phyloP scores from a whole-genome alignment of 2,797 vertebrate species.

The Notoglanidium macrostoma region DNA sequence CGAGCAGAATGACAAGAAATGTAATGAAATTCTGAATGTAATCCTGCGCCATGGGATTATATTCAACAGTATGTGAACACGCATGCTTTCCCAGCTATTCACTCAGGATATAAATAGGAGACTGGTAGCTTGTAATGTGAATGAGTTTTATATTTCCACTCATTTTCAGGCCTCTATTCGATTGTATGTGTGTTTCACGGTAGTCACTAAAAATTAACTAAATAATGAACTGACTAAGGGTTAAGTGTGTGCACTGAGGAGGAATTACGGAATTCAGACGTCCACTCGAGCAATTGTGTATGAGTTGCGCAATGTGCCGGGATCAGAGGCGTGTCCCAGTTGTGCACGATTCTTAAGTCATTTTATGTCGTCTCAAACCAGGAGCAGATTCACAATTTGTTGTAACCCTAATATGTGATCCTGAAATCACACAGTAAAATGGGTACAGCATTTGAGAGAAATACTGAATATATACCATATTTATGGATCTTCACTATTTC shows the following conservation, averaged over 20 bases:
- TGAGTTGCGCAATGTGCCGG: neutral
- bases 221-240: neutral
- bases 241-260: neutral
- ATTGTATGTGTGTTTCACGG: neutral
- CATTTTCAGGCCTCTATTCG: neutral
- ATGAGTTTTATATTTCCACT: neutral
- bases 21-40: slow-evolving; percentile 55
- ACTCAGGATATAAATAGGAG: neutral
- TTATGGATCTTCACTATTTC: neutral
- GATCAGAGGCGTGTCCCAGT: neutral
- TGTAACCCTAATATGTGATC: neutral
- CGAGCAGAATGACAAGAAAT: slow-evolving; percentile 48
- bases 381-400: neutral
- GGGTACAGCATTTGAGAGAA: neutral
- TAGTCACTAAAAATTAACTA: neutral
- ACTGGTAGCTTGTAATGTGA: neutral
- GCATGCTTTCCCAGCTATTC: neutral
- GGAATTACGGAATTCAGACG: neutral
- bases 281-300: neutral
- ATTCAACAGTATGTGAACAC: slow-evolving; percentile 14
- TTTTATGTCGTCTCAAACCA: neutral
- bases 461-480: neutral
- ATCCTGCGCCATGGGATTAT: slow-evolving; percentile 48
- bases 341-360: neutral
- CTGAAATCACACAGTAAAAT: neutral